Evolutionary conservation across 2,888 invertebrate genomes (phyloP), one percentile per base, ranked within the genome.

Genomic region (Parapristionchus giblindavisi): DNA sequence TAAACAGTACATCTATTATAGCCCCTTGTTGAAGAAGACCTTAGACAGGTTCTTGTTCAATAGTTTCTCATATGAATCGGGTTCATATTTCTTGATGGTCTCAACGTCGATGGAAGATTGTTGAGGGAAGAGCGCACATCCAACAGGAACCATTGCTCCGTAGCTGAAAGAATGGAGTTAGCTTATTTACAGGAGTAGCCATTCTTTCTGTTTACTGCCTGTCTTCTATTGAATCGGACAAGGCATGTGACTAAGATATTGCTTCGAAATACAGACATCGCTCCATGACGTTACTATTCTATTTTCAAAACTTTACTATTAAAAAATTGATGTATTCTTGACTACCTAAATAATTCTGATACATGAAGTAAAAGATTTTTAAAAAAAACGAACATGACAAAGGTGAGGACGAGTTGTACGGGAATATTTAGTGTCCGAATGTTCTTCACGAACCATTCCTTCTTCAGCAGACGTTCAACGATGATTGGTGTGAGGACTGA

Each of bases 391-490:
- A 89, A 94, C 94, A 93, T 94, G 87, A 93, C 91, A 83, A 94
- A 94, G 51, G 94, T 93, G 83, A 92, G 90, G 77, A 92, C 89
- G 0, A 84, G 80, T 91, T 95, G 95, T 85, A 94, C 92, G 17
- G 94, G 93, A 48, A 92, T 93, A 89, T 94, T 85, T n/a, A 85
- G 94, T 0, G 93, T 91, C 89, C 92, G 91, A 77, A 91, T 91
- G 82, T 94, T 92, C 85, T 91, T 90, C 86, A 92, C 91, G 92
- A 94, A 94, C 91, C 93, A 93, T 0, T 90, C 89, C 72, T 91
- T 91, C 77, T 90, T 92, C 87, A 94, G 94, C 72, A 94, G 88
- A 48, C 91, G 91, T 88, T 94, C 93, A 94, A 95, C 94, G 36
- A 95, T 92, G 0, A 94, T 89, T 0, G 95, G 95, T 76, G 94